Evolutionary conservation across 2,113 vertebrate species (phyloP).

Genomic region (Chaenocephalus aceratus): DNA sequence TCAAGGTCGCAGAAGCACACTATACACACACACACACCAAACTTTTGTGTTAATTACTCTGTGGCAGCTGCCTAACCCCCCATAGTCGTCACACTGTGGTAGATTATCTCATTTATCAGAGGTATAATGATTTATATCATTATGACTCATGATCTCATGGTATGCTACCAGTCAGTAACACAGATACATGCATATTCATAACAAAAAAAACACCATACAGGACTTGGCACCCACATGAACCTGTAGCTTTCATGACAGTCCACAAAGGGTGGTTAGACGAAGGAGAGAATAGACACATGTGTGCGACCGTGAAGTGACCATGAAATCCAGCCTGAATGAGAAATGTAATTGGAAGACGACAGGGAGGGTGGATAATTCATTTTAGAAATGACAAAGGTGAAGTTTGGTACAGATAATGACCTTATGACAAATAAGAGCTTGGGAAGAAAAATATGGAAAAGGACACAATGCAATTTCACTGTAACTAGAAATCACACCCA

Average conservation of each 20-base stretch:
- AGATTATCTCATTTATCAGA: slow-evolving; percentile 52
- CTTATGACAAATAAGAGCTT: slow-evolving; percentile 58
- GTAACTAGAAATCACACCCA: slow-evolving; percentile 62
- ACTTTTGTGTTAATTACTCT: slow-evolving; percentile 62
- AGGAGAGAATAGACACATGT: slow-evolving; percentile 52
- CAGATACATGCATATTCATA: slow-evolving; percentile 31
- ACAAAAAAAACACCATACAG: slow-evolving; percentile 18
- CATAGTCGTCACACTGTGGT: slow-evolving; percentile 33
- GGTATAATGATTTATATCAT: slow-evolving; percentile 46
- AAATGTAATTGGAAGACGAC: slow-evolving; percentile 75
- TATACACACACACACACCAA: slow-evolving; percentile 15
- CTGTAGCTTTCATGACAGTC: slow-evolving; percentile 33
- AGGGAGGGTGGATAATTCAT: slow-evolving; percentile 67
- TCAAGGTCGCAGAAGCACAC: slow-evolving; percentile 70
- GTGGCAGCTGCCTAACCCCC: slow-evolving; percentile 48
- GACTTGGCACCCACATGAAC: slow-evolving; percentile 3
- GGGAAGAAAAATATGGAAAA: slow-evolving; percentile 29
- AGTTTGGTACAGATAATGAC: slow-evolving; percentile 59
- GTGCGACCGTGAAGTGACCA: slow-evolving; percentile 68
- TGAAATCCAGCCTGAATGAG: slow-evolving; percentile 78
- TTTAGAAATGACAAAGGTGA: slow-evolving; percentile 72
- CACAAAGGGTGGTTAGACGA: slow-evolving; percentile 39
- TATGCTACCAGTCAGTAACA: background rate
- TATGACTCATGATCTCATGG: background rate
- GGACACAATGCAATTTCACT: slow-evolving; percentile 54